Percentiles rank a stretch among this genome's conserved stretches.
These are phyloP conservation scores for Athrips mouffetella DNA, from an alignment of 2,888 invertebrate species.

Conservation along the genomic window DNA sequence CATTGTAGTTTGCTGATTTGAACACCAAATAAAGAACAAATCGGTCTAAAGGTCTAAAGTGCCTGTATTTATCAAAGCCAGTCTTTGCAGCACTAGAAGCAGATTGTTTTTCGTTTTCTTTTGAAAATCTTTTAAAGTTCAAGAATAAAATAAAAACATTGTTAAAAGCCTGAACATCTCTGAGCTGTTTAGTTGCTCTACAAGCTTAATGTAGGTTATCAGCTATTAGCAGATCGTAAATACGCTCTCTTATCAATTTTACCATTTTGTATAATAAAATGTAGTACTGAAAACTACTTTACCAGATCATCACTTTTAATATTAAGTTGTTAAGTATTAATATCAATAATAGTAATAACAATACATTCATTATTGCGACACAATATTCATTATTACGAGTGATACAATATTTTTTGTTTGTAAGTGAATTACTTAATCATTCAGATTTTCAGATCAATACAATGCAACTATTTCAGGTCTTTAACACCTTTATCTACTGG, in stretches of 20 bases:
- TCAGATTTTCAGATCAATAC: constrained; percentile 26
- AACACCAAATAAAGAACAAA: no score
- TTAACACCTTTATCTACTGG: constrained; percentile 31
- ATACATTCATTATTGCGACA: not conserved
- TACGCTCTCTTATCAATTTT: constrained; percentile 35
- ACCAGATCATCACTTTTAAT: no score
- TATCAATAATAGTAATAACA: not conserved
- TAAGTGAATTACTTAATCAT: constrained; percentile 37
- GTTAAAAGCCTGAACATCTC: no score
- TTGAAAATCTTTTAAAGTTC: no score
- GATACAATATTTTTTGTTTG: constrained; percentile 1
- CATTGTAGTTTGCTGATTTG: no score
- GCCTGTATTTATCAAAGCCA: no score
- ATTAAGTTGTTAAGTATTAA: no score
- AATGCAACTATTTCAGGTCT: constrained; percentile 27
- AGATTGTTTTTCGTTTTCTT: no score
- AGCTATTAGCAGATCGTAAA: constrained; percentile 42
- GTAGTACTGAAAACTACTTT: not conserved
- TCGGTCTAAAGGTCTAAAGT: no score
- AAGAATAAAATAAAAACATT: no score
- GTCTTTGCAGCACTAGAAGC: no score
- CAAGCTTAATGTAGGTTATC: constrained; percentile 44
- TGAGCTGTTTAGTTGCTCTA: no score
- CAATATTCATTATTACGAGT: not conserved
- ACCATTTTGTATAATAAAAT: constrained; percentile 25